Base-by-base conservation (phyloP, 92 coral and sea anemone genomes). In the Montipora capitata region DNA sequence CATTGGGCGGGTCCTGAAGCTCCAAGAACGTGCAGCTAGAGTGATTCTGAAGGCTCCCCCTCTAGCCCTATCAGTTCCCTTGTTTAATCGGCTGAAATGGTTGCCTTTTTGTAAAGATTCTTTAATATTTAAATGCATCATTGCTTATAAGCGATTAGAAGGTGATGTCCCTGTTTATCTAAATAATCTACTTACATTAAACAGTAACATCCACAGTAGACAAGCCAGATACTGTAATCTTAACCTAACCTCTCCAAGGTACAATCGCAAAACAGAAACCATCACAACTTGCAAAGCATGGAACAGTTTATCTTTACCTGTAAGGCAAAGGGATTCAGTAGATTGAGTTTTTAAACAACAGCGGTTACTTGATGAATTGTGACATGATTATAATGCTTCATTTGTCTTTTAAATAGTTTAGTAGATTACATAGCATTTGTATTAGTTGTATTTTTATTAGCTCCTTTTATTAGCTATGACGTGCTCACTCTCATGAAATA, bases 141-240 rank as follows among this genome's bases (percentile, higher is more conserved):
- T 52, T 75, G 63, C 64, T 75, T 52, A 51, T 75, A 75, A 75
- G 64, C 79, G 79, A 51, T 51, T 75, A 75, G 42, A 61, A 9
- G 79, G 65, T 75, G 79, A 75, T 7, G 43, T 52, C 39, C 79
- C 79, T 39, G n/a, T 40, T 11, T 51, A 74, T 74, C 65, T 74
- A 7, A 51, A 51, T 18, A n/a, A 48, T 51, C 42, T 48, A 17
- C 63, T 74, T 16, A 16, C 16, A 39, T 49, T 74, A 74, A 74
- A 74, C 63, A 74, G 79, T 39, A 74, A 16, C 20, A 44, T 74
- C 40, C 64, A 54, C 64, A 51, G 1, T 74, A 51, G 79, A 35
- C 79, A 74, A 18, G 48, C 62, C 20, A 51, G 43, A 39, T 51
- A 74, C 16, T 74, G n/a, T 45, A 72, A 45, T 72, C 20, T 72